Conservation (phyloP, 1,140 invertebrate genomes). For the Drosophila murphyi region DNA sequence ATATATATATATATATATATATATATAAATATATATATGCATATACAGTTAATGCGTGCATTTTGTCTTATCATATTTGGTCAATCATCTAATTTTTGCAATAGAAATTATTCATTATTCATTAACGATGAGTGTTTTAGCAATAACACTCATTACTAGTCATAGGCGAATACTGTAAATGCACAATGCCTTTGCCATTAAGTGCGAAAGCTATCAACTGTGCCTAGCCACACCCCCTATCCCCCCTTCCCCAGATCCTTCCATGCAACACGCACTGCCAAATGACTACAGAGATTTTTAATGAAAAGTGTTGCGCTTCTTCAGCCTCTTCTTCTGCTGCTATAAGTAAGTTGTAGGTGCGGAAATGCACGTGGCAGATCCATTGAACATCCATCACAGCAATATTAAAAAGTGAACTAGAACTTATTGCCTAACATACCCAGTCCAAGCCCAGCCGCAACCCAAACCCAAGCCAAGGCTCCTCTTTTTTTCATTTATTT, state of each 20-base stretch:
- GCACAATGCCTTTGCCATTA: background rate
- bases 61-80: too few relatives aligned
- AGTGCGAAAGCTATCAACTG: conserved; percentile 41
- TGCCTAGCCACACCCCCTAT: background rate
- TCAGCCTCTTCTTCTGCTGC: background rate
- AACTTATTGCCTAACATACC: conserved; percentile 58
- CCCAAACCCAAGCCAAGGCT: background rate
- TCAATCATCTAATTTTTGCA: background rate
- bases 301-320: conserved; percentile 59
- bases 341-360: background rate
- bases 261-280: conserved; percentile 46
- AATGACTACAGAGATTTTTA: conserved; percentile 73
- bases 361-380: background rate
- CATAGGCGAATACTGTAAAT: background rate
- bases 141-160: background rate
- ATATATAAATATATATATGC: background rate
- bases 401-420: conserved; percentile 79
- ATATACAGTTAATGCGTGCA: background rate
- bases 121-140: too few relatives aligned
- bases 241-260: background rate
- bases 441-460: background rate
- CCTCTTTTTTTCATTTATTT: background rate
- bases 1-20: background rate
- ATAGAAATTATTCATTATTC: background rate
- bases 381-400: conserved; percentile 45